Evolutionary conservation across 2,113 vertebrate species (phyloP).

Genomic region (Anas platyrhynchos): DNA sequence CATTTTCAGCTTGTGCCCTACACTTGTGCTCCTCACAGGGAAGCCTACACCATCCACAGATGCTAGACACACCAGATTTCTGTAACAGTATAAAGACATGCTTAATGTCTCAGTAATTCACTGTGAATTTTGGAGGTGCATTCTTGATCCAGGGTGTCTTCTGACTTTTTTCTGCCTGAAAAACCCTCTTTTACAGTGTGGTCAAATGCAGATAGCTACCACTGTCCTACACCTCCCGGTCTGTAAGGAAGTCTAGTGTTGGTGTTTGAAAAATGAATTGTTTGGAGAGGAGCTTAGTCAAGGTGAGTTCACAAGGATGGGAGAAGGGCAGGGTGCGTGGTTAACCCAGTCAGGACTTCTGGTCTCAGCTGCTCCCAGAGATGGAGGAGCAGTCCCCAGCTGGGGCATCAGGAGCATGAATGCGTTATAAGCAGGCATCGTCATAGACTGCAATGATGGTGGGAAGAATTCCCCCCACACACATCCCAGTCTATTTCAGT

Average conservation of each 20-base stretch:
- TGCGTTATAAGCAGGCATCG: neutral
- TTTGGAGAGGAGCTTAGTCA: neutral
- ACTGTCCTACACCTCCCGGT: fast-evolving
- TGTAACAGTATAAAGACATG: neutral
- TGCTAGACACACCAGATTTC: neutral
- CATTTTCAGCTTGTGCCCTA: neutral
- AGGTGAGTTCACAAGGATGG: neutral
- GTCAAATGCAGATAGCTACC: neutral
- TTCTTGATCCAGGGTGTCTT: neutral
- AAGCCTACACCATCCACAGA: neutral
- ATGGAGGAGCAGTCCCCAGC: neutral
- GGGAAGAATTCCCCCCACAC: neutral
- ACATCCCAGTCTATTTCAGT: neutral
- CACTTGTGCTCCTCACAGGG: neutral
- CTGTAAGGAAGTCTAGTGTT: neutral
- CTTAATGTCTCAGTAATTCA: neutral
- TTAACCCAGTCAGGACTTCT: neutral
- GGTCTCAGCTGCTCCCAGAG: neutral
- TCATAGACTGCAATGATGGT: neutral
- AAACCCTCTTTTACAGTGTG: neutral
- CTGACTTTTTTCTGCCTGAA: neutral
- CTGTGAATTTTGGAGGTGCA: neutral
- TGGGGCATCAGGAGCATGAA: neutral
- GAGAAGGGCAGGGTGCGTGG: neutral
- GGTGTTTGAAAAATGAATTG: neutral